Percentiles rank a stretch among this genome's conserved stretches.
Evolutionary conservation across 2,797 vertebrate genomes (phyloP).

Genomic region (Gymnopithys bicolor): DNA sequence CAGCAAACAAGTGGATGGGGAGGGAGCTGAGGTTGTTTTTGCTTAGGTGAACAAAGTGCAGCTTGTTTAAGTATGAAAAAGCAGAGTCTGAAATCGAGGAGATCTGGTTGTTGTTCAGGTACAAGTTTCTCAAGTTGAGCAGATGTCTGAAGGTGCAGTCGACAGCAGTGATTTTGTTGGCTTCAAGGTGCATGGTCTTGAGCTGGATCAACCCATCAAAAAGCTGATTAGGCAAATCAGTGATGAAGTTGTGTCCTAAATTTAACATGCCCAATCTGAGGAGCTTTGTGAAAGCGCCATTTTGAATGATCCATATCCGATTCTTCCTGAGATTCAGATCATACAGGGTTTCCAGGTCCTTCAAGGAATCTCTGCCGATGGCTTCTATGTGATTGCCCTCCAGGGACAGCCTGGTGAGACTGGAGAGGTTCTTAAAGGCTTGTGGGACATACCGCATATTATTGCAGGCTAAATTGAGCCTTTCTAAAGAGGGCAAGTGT

Average conservation of each 20-base stretch:
- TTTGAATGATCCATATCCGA: constrained; percentile 71
- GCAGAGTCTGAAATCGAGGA: constrained; percentile 24
- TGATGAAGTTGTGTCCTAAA: constrained; percentile 73
- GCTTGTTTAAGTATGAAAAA: constrained; percentile 39
- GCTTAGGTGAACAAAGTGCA: constrained; percentile 68
- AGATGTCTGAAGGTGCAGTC: constrained; percentile 59
- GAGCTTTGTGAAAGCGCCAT: constrained; percentile 65
- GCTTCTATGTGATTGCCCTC: constrained; percentile 72
- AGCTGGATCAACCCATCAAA: constrained; percentile 63
- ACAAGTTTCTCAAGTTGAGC: constrained; percentile 61
- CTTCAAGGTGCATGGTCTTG: constrained; percentile 69
- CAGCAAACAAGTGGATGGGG: background rate
- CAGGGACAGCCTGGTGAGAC: constrained; percentile 56
- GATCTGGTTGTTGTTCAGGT: constrained; percentile 74
- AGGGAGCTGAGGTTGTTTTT: constrained; percentile 68
- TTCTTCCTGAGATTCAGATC: constrained; percentile 72
- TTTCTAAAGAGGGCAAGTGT: constrained; percentile 62
- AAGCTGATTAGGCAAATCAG: constrained; percentile 75
- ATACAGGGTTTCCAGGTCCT: constrained; percentile 28
- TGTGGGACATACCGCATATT: constrained; percentile 67
- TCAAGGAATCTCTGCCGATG: constrained; percentile 70
- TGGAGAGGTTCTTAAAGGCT: constrained; percentile 64
- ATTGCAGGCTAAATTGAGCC: constrained; percentile 63
- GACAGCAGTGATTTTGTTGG: constrained; percentile 62
- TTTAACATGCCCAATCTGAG: constrained; percentile 62